Percentiles rank a stretch among this genome's conserved stretches.
Evolutionary conservation across 2,888 invertebrate species (phyloP).

Genomic region (Venusia cambrica): DNA sequence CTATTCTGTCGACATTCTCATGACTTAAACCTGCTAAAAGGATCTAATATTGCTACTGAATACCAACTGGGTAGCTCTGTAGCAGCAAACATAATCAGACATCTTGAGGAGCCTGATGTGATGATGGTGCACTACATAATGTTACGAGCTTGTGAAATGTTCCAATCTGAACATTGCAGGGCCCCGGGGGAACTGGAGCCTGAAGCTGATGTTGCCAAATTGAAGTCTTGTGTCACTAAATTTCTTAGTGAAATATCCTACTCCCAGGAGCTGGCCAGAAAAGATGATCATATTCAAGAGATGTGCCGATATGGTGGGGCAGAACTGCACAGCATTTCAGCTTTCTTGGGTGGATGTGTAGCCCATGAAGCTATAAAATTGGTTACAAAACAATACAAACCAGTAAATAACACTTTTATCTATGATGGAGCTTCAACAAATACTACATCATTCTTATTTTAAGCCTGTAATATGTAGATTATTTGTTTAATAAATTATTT

Average conservation of each 20-base stretch:
- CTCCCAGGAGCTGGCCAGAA: conserved; percentile 82
- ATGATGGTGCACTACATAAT: conserved; percentile 95
- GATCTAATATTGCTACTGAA: conserved; percentile 90
- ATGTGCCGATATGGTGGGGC: conserved; percentile 97
- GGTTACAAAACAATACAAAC: conserved; percentile 97
- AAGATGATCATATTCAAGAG: conserved; percentile 97
- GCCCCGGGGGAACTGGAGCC: conserved; percentile 95
- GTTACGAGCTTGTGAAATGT: conserved; percentile 94
- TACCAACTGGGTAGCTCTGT: conserved; percentile 85
- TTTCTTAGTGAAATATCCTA: conserved; percentile 93
- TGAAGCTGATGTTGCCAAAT: conserved; percentile 93
- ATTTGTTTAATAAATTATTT: conserved; percentile 34
- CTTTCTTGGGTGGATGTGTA: conserved; percentile 94
- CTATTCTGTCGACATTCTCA: conserved; percentile 94
- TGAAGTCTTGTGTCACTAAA: conserved; percentile 88
- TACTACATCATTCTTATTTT: conserved; percentile 90
- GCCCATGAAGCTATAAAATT: conserved; percentile 98
- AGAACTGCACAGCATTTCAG: conserved; percentile 96
- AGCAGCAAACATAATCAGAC: conserved; percentile 81
- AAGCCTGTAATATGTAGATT: conserved; percentile 34
- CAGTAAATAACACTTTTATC: conserved; percentile 96
- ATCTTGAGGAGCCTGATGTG: conserved; percentile 91
- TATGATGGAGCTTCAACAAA: conserved; percentile 96
- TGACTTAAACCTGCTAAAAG: conserved; percentile 89
- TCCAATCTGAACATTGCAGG: conserved; percentile 92